Percentiles rank a stretch among this genome's conserved stretches.
These are phyloP conservation scores for Agrotis segetum DNA, from an alignment of 2,888 invertebrate genomes.

Conservation along the genomic window DNA sequence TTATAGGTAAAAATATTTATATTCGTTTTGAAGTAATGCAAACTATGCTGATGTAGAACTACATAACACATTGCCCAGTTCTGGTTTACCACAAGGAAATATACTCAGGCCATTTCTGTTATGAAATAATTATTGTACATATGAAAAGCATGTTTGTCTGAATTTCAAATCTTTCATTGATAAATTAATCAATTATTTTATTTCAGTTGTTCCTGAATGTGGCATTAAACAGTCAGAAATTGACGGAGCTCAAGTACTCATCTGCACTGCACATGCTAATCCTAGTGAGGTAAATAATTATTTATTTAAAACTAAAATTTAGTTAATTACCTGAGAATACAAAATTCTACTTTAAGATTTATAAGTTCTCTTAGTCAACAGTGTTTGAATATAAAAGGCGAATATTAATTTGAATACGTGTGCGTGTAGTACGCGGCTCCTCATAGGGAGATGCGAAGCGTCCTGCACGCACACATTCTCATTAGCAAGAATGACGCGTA, in stretches of 20 bases:
- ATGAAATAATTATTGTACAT: background rate
- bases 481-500: too few species aligned
- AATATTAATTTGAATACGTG: too few species aligned
- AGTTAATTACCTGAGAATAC: too few species aligned
- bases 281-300: constrained; percentile 92
- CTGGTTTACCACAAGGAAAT: constrained; percentile 6
- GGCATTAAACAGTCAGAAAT: constrained; percentile 94
- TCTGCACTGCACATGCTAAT: constrained; percentile 96
- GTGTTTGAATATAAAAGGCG: too few species aligned
- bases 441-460: too few species aligned
- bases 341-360: too few species aligned
- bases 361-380: too few species aligned
- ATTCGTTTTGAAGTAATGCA: background rate
- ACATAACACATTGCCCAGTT: background rate
- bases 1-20: too few species aligned
- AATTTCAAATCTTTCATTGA: background rate
- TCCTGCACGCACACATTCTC: too few species aligned
- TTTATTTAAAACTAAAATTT: background rate
- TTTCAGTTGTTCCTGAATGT: constrained; percentile 95
- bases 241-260: constrained; percentile 94
- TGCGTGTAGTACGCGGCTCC: too few species aligned
- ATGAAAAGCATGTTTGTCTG: background rate
- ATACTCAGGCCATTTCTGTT: background rate
- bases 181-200: background rate
- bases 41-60: background rate